Percentiles rank a stretch among this genome's conserved stretches.
phyloP scores from a whole-genome alignment of 1,140 invertebrate genomes.

The Aphelenchoides besseyi region DNA sequence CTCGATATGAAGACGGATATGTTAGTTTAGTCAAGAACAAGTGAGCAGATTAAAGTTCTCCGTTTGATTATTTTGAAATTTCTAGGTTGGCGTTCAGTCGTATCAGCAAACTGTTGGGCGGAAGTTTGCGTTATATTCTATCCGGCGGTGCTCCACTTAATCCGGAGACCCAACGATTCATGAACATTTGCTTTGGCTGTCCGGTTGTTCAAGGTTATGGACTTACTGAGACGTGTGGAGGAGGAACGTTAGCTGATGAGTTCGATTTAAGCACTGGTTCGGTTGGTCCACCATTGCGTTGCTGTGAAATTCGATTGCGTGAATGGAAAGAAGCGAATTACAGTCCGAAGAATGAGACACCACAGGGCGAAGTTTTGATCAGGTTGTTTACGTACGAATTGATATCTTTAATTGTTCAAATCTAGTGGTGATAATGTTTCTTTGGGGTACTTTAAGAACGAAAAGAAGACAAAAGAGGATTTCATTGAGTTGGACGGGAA shows the following conservation, averaged over 20 bases:
- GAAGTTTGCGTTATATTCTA: constrained; percentile 78
- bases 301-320: constrained; percentile 79
- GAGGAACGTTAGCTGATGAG: constrained; percentile 81
- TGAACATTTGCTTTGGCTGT: constrained; percentile 85
- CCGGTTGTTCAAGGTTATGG: constrained; percentile 91
- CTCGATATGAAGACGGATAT: constrained; percentile 76
- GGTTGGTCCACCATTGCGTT: constrained; percentile 81
- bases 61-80: constrained; percentile 34
- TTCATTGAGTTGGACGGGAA: constrained; percentile 78
- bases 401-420: too few species aligned
- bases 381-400: too few species aligned
- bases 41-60: constrained; percentile 53
- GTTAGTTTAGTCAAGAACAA: constrained; percentile 76
- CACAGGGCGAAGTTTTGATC: constrained; percentile 85
- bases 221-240: constrained; percentile 90
- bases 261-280: constrained; percentile 75
- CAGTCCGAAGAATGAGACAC: constrained; percentile 80
- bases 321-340: constrained; percentile 90
- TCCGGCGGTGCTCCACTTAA: constrained; percentile 88
- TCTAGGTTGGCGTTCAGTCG: constrained; percentile 74
- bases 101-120: constrained; percentile 78
- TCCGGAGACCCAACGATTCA: constrained; percentile 87
- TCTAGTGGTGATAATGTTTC: constrained; percentile 84
- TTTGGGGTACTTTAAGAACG: constrained; percentile 86
- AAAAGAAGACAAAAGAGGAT: constrained; percentile 82